Evolutionary conservation across 2,888 invertebrate genomes (phyloP), one percentile per base, ranked within the genome.

Genomic region (Uloborus plumipes): DNA sequence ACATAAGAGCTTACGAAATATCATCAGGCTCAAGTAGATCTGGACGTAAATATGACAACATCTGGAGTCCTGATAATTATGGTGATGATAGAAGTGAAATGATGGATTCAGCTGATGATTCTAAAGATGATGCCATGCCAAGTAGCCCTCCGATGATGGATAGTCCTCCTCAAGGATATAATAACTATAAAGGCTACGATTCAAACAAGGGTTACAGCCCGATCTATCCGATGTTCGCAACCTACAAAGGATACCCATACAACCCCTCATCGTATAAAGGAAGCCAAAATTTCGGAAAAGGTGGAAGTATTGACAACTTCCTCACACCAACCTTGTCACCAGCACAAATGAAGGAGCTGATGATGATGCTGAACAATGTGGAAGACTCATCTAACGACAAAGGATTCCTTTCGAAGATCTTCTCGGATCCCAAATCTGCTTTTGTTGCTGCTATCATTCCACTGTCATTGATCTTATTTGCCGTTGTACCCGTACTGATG

Each of bases 371-470:
- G n/a, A 81, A 62, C 22, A 39, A 22, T 16, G 55, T 74, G 64
- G 49, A 65, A 0, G 51, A 50, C 11, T 55, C 55, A 11, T 14
- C 50, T 7, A 78, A 64, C 3, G 79, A 80, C 26, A 66, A 71
- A 6, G 74, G 80, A 14, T 51, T 80, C 18, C 31, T 81, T 0
- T 81, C 80, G 3, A 81, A 81, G 50, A n/a, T 81, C 0, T 39
- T 74, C 1, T 70, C 74, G 16, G 74, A 81, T 18, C 73, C 81
- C 3, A 76, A 76, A 22, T 26, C 82, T 11, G 31, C 58, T 0
- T 39, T 69, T 1, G 55, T 62, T 26, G 82, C 82, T n/a, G 82
- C 76, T 7, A 66, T 82, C 11, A 61, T 82, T 15, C 82, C 82
- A 2, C 51, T 82, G 13, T 65, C 76, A 20, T 59, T 82, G 0